Percentiles rank a stretch among this genome's conserved stretches.
These are phyloP conservation scores for Perca fluviatilis DNA, from an alignment of 2,113 vertebrate species.

Conservation along the genomic window DNA sequence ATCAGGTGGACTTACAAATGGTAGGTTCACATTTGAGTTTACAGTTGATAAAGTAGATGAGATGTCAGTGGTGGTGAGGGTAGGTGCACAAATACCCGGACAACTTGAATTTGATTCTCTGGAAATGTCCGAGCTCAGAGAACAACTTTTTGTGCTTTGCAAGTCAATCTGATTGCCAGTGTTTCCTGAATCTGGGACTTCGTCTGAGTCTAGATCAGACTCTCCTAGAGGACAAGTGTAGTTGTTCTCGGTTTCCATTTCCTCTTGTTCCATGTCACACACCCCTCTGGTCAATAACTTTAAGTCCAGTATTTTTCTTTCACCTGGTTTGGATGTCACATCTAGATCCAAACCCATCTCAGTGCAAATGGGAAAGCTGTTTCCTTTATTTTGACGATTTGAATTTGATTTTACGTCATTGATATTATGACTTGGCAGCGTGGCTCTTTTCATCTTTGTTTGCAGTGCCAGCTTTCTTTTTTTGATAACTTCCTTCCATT, in stretches of 20 bases:
- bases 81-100: neutral
- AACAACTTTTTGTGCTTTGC: neutral
- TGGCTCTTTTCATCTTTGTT: slow-evolving; percentile 10
- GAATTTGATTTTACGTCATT: too few species aligned
- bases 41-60: neutral
- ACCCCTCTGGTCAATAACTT: slow-evolving; percentile 4
- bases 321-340: neutral
- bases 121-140: neutral
- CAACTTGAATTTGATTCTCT: neutral
- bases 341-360: slow-evolving; percentile 29
- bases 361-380: neutral
- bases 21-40: neutral
- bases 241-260: neutral
- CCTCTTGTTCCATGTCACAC: neutral
- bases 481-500: neutral
- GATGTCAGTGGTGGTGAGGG: neutral
- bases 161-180: neutral
- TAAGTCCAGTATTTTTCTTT: slow-evolving; percentile 19
- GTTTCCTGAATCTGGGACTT: neutral
- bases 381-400: fast-evolving
- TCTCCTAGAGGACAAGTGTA: slow-evolving; percentile 2
- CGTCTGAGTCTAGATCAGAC: neutral
- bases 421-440: neutral
- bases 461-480: slow-evolving; percentile 25
- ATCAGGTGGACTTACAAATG: neutral